These are phyloP conservation scores for Telmatherina bonti DNA, from an alignment of 2,797 vertebrate species.

Conservation along the genomic window DNA sequence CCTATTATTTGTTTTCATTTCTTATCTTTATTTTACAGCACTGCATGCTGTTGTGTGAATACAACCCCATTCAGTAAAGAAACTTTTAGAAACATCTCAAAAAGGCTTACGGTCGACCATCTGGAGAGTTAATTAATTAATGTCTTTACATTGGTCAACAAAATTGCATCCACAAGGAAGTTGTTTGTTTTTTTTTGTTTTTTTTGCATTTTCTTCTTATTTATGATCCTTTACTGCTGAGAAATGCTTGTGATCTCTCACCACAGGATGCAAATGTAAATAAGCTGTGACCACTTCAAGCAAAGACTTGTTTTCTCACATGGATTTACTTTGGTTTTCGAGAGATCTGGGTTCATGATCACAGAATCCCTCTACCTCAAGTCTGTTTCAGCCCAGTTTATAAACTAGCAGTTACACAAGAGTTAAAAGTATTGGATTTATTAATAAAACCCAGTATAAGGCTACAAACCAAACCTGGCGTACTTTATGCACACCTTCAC, in stretches of 20 bases:
- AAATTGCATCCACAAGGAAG: background rate
- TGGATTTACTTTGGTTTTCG: background rate
- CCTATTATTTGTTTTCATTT: conserved; percentile 61
- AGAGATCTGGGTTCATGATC: background rate
- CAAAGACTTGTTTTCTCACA: background rate
- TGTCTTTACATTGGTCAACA: background rate
- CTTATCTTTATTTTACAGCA: conserved; percentile 36
- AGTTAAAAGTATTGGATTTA: background rate
- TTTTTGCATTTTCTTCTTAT: conserved; percentile 17
- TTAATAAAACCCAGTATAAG: background rate
- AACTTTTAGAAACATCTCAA: background rate
- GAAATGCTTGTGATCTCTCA: conserved; percentile 18
- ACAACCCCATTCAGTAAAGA: conserved; percentile 1
- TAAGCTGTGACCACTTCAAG: conserved; percentile 5
- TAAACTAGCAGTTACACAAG: background rate
- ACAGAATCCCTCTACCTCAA: background rate
- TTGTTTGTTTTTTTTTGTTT: too few species aligned
- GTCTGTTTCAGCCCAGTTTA: background rate
- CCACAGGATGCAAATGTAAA: conserved; percentile 5
- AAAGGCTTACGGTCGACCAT: background rate
- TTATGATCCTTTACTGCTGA: conserved; percentile 10
- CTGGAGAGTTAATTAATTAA: background rate
- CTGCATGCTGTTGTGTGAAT: conserved; percentile 15
- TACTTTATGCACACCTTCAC: background rate
- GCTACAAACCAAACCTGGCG: background rate